Base-by-base conservation (phyloP, 92 coral and sea anemone genomes). In the Parazoanthus atlanticus region DNA sequence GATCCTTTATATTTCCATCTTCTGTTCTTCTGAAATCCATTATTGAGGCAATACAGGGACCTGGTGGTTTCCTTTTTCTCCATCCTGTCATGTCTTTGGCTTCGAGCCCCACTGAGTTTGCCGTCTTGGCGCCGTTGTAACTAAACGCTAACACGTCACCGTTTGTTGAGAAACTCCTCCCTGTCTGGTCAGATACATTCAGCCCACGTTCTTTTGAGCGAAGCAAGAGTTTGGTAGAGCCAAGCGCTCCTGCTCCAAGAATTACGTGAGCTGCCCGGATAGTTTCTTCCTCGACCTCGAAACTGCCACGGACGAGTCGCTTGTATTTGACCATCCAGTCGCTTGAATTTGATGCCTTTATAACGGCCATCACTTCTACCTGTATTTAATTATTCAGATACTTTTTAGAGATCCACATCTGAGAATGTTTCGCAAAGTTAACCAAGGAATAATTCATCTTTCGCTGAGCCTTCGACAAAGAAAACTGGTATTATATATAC, bases 161-260 rank as follows among this genome's bases (percentile, higher is more conserved):
- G 41, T 92, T 90, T 9, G 94, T 92, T 6, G 94, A 78, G 30
- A 92, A 92, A 38, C 88, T 69, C 34, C 54, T 84, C 6, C 94
- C 93, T 8, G 87, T 21, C 61, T 74, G 43, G 38, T 41, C 70
- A 0, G 94, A 90, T 21, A 92, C 78, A 25, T 88, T 72, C 28
- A 92, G 88, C 32, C 94, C 94, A 2, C 81, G 80, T 72, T 88
- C 85, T 56, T 84, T 90, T 46, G 94, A 92, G 54, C 94, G 94
- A 29, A 90, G 91, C 38, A 92, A 82, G 3, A 92, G n/a, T 65
- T 92, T 92, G 3, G 94, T 92, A 0, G 94, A 92, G n/a, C 94
- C 93, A 13, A 92, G 78, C 0, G 94, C 89, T 7, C 94, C 94
- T 0, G 94, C 94, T 26, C 89, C 91, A 7, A 92, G 81, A 73